Base-by-base conservation (phyloP, 2,113 vertebrate genomes). In the Callipepla squamata region DNA sequence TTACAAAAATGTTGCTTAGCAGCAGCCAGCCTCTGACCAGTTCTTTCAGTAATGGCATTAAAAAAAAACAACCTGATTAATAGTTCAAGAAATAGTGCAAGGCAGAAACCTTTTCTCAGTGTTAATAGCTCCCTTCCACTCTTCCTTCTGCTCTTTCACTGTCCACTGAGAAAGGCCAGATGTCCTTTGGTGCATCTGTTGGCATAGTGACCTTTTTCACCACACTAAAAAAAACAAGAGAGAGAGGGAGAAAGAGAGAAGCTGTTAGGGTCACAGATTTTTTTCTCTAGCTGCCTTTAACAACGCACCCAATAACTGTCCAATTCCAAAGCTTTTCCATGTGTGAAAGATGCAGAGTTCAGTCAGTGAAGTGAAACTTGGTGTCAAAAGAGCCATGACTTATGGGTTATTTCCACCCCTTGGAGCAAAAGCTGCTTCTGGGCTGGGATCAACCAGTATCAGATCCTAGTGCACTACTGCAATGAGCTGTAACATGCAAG, bases 111-210 rank as follows among this genome's bases (percentile, higher is more conserved):
- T 96, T 92, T 83, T 57, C 92, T 90, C 93, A 96, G 92, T 89
- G 87, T 72, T 74, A 96, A 94, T 19, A 53, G 76, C 89, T 94
- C 95, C 87, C 90, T 73, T 69, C 84, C 72, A 62, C 81, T 91
- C 94, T 85, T 91, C 81, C 7, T 95, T 74, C 74, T 74, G 90
- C 83, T 94, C 90, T 88, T 45, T 98, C 98, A 99, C 97, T 99
- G 99, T 95, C 99, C 99, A 88, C 99, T 99, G 96, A 99, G 98
- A 97, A 99, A 99, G 83, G 99, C 99, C 93, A 99, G 98, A 78
- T 99, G 99, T 93, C 99, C 99, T 98, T 99, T 99, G 89, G 98
- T 99, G 97, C 99, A 99, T 98, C 99, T 99, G 98, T 99, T 99
- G 97, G 99, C 99, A 69, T 99, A 99, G 96, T 99, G 99, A 94